These are phyloP conservation scores for Syrphus vitripennis DNA, from an alignment of 2,888 invertebrate species.

Conservation along the genomic window DNA sequence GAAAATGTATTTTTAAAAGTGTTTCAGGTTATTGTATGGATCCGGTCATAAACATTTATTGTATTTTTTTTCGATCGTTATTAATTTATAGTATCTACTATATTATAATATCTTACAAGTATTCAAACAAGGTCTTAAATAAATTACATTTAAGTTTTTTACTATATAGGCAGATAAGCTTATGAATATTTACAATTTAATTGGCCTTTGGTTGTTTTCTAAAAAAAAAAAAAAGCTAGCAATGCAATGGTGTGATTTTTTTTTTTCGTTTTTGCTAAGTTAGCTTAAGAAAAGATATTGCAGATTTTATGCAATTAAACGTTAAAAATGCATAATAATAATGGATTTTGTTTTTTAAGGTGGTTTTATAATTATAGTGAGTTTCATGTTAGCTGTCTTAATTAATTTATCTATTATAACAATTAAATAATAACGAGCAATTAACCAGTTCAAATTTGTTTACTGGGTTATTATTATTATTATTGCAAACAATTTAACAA, in stretches of 20 bases:
- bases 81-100: neutral
- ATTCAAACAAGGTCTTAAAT: constrained; percentile 8
- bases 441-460: neutral
- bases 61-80: neutral
- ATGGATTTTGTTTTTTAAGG: neutral
- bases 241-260: constrained; percentile 6
- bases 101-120: neutral
- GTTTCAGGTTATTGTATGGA: neutral
- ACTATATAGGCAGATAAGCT: neutral
- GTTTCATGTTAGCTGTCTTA: neutral
- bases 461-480: neutral
- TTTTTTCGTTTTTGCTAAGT: neutral
- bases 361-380: neutral
- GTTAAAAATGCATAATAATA: neutral
- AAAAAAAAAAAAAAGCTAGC: no score
- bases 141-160: neutral
- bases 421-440: constrained; percentile 6
- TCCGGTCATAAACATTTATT: neutral
- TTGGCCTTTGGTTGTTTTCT: neutral
- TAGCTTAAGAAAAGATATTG: neutral
- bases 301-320: neutral
- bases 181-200: constrained; percentile 17
- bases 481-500: neutral
- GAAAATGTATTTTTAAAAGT: neutral
- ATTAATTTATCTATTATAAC: neutral